Evolutionary conservation across 2,888 invertebrate species (phyloP), one percentile per base, ranked within the genome.

Genomic region (Diaperis boleti): DNA sequence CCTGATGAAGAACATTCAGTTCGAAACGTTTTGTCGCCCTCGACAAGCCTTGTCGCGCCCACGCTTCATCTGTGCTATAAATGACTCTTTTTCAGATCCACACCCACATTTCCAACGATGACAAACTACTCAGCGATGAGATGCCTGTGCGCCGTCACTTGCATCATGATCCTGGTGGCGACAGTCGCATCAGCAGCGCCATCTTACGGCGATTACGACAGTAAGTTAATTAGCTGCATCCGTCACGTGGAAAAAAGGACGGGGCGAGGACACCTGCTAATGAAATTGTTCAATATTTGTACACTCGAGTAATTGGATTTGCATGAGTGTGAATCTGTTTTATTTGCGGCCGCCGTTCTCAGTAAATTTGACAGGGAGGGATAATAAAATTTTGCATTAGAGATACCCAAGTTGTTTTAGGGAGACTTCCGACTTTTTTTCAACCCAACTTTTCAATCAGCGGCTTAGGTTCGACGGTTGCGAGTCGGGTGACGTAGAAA

Each of bases 191-290:
- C 78, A 37, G 77, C 80, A 57, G 80, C 81, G 18, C 77, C 79
- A 13, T 69, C 77, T 33, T 81, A 78, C 66, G 71, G 78, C 44
- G 81, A 81, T 65, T 79, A 80, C 64, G 81, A 82, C 72, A 78
- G 81, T 82, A 74, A 81, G 80, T 80, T 65, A 63, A 61, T 62
- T 44, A 54, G 26, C 41, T 22, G 31, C 33, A 17, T 33, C 50
- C 10, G 15, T 45, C 42, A 42, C 41, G 44, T 45, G 37, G 31
- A 35, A 35, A 49, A 49, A 49, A n/a, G n/a, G n/a, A 7, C 35
- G 49, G 33, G n/a, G 10, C 15, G 26, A 31, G 18, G 18, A 18
- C 18, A 29, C 11, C 33, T 49, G 41, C 31, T 49, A 49, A 49
- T 33, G 49, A 49, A 49, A 49, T 35, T 35, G 49, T 8, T 35